Conservation (phyloP, 2,113 vertebrate genomes). For the Cavia porcellus region DNA sequence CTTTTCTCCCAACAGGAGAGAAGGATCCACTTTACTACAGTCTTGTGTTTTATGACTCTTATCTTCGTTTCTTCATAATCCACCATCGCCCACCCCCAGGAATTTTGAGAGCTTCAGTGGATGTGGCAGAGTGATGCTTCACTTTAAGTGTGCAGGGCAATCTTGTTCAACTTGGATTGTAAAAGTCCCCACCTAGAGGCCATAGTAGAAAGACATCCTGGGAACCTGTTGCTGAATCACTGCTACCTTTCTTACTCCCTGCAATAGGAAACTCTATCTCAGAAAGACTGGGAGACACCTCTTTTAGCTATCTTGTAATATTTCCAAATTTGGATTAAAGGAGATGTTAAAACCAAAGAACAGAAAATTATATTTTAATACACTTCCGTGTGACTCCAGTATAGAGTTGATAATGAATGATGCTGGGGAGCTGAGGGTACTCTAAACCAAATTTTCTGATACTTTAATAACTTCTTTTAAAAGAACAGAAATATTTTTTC, state of each 20-base stretch:
- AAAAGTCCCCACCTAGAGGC: rapidly evolving
- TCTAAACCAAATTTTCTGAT: not conserved
- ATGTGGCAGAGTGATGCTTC: not conserved
- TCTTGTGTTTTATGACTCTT: too few relatives aligned
- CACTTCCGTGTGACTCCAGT: not conserved
- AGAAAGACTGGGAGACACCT: not conserved
- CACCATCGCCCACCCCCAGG: too few relatives aligned
- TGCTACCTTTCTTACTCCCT: not conserved
- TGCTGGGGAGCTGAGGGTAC: not conserved
- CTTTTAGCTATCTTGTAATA: not conserved
- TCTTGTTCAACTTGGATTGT: not conserved
- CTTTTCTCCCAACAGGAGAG: too few relatives aligned
- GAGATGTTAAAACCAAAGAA: not conserved
- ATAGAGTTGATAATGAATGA: not conserved
- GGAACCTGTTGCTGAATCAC: not conserved
- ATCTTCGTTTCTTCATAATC: too few relatives aligned
- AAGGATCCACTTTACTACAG: too few relatives aligned
- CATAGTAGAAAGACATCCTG: not conserved
- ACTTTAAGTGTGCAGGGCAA: not conserved
- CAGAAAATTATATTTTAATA: not conserved
- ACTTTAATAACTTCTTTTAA: not conserved
- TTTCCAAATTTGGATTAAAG: not conserved
- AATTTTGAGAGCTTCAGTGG: too few relatives aligned
- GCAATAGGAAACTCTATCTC: not conserved
- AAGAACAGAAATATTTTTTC: not conserved